Base-by-base conservation (phyloP, 2,888 invertebrate genomes). In the Molanna angustata region DNA sequence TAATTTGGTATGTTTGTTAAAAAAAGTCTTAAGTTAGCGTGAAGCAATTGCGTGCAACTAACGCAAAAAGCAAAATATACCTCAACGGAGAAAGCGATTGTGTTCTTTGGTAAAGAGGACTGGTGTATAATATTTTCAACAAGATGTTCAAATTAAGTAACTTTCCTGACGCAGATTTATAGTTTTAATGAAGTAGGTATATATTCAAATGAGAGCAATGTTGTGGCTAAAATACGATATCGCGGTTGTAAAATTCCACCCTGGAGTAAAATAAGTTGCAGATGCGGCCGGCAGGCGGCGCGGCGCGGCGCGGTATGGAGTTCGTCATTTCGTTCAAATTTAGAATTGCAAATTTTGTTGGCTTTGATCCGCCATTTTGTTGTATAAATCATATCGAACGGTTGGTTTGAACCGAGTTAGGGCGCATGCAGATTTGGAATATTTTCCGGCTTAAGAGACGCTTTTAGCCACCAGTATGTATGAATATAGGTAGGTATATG, bases 291-390 rank as follows among this genome's bases (percentile, higher is more conserved):
- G 33, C 40, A 48, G 52, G 42, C 49, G 41, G 48, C 45, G 32
- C 49, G 32, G 39, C 18, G 22, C 20, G 17, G 20, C 46, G 17
- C 49, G 35, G n/a, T n/a, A n/a, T n/a, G n/a, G n/a, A n/a, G 37
- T 41, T 45, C 50, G 41, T 57, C 54, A 55, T 55, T 52, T 43
- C 43, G 40, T 55, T 53, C 37, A 44, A 52, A 57, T 54, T 57
- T 54, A 52, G 54, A 57, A 58, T 58, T 52, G 52, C 55, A 55
- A 55, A 58, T 52, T 55, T 57, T 50, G 53, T 43, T 37, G 33
- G 55, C 55, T 44, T 17, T 41, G 50, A 20, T 19, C 32, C 44
- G 54, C 49, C 54, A 54, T 54, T 52, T 46, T 52, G 55, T 50
- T 41, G 47, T 49, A 33, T 55, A 58, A 58, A 52, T 55, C 55